A percentile compares a stretch with the other conserved stretches of the same genome.
phyloP scores from a whole-genome alignment of 2,113 vertebrate species.

The Eublepharis macularius region DNA sequence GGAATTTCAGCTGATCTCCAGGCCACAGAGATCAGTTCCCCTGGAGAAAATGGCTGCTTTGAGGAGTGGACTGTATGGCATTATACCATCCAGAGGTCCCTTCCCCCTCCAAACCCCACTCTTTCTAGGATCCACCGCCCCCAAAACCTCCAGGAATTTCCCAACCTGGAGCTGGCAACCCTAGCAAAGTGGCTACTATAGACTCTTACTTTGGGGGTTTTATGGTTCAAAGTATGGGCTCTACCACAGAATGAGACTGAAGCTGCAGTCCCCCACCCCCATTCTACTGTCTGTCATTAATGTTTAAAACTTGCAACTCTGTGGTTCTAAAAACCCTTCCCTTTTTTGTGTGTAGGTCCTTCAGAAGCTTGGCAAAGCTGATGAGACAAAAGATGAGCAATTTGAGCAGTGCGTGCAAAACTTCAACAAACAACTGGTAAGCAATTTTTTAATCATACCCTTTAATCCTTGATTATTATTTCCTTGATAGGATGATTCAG shows the following conservation, averaged over 20 bases:
- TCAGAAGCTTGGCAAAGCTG: conserved; percentile 97
- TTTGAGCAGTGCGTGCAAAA: conserved; percentile 97
- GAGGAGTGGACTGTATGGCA: too few relatives aligned
- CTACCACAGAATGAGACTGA: accelerated
- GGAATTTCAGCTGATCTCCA: too few relatives aligned
- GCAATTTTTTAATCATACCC: conserved; percentile 1
- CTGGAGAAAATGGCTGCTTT: too few relatives aligned
- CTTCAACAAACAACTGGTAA: conserved; percentile 97
- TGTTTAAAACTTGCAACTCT: background rate
- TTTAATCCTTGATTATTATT: background rate
- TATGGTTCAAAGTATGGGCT: background rate
- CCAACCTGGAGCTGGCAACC: too few relatives aligned
- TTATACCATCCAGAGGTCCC: too few relatives aligned
- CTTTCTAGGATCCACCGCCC: too few relatives aligned
- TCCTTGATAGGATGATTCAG: background rate
- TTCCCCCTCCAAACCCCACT: too few relatives aligned
- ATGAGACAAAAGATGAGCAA: conserved; percentile 95
- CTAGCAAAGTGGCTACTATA: too few relatives aligned
- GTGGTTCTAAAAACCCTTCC: conserved; percentile 18
- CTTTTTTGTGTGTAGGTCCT: conserved; percentile 81
- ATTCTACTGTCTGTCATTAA: background rate
- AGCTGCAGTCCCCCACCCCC: background rate
- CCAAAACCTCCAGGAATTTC: too few relatives aligned
- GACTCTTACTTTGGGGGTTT: background rate
- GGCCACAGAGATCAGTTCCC: too few relatives aligned